Conservation (phyloP, 2,113 vertebrate genomes). For the Empidonax alnorum region DNA sequence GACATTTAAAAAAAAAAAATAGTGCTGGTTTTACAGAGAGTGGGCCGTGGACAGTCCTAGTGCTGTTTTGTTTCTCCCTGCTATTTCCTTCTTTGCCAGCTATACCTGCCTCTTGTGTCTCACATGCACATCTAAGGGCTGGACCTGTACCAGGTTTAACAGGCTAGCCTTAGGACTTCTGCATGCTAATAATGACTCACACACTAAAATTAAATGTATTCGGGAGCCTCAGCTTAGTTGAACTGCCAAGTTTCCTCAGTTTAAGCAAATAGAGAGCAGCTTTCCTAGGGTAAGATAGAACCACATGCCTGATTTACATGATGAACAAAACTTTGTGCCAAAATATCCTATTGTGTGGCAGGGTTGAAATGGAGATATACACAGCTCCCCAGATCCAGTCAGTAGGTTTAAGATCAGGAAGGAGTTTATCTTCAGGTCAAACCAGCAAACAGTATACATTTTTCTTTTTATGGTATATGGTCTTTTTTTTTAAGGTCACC, state of each 20-base stretch:
- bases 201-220: neutral
- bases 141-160: neutral
- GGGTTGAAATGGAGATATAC: neutral
- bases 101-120: neutral
- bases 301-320: neutral
- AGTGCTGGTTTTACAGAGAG: neutral
- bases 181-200: neutral
- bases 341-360: neutral
- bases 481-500: neutral
- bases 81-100: neutral
- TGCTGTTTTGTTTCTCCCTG: neutral
- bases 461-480: neutral
- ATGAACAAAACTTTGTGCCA: neutral
- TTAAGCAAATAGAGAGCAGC: neutral
- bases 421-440: neutral
- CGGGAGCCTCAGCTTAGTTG: neutral
- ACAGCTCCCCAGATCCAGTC: neutral
- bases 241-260: neutral
- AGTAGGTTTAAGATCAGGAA: neutral
- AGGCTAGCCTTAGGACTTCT: neutral
- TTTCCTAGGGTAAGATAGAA: neutral
- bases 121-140: neutral
- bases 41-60: accelerated
- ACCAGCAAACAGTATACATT: neutral
- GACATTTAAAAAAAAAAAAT: neutral